Evolutionary conservation across 2,797 vertebrate genomes (phyloP), one percentile per base, ranked within the genome.

Genomic region (Chelon auratus): DNA sequence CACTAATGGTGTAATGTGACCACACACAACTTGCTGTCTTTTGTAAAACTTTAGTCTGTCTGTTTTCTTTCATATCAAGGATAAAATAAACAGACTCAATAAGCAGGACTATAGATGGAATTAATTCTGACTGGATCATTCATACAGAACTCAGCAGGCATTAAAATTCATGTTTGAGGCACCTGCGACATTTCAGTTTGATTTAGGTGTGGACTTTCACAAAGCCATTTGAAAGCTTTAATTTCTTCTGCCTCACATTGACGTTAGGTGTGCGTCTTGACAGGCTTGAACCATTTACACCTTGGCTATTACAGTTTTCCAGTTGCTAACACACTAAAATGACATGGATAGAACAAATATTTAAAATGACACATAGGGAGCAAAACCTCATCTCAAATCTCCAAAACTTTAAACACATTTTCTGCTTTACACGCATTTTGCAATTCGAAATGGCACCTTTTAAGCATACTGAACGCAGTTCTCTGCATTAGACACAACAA

Each of bases 151-250:
- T 78, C 84, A 85, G 65, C 68, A 53, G 63, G 81, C 75, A 61
- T 84, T 33, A 82, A 84, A 86, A 87, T 80, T 75, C 76, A 66
- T 53, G 59, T 78, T 81, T 62, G 70, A 72, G 59, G 76, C 60
- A 57, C 58, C 37, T 42, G 20, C 30, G 75, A 51, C 73, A 56
- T 64, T 72, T 80, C 17, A 24, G n/a, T 55, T n/a, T 57, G 76
- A 75, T 69, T 79, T 62, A 43, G 3, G 48, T 71, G 39, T 48
- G 50, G 30, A 58, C 63, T 69, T 42, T 68, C 62, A 80, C 65
- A 74, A 68, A 68, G 50, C 71, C 68, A 50, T 59, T 75, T 62
- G 14, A 68, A 55, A 82, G 62, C 64, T 72, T 78, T 66, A 51
- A 77, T 79, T 77, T 75, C 62, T 36, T 64, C 50, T 20, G 52